Evolutionary conservation across 2,888 invertebrate genomes (phyloP).

Genomic region (Heliconius aoede): DNA sequence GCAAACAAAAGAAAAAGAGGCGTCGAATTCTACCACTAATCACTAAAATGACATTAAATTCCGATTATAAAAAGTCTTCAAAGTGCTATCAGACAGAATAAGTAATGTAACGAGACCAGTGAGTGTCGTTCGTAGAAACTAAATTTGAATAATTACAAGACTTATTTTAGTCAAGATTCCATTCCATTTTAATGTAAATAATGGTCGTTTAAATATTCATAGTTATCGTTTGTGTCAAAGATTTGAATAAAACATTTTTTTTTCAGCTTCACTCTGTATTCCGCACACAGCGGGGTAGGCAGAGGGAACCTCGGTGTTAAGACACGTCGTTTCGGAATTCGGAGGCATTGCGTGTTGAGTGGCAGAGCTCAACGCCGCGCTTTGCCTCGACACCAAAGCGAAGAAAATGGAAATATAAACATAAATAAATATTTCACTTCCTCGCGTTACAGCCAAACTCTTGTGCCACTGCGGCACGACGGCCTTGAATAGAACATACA

Average conservation of each 20-base stretch:
- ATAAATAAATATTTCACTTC: too few species aligned
- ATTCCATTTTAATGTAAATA: slow-evolving; percentile 40
- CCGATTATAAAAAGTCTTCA: neutral
- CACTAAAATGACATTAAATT: neutral
- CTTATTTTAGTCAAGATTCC: slow-evolving; percentile 36
- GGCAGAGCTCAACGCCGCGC: too few species aligned
- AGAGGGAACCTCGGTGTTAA: too few species aligned
- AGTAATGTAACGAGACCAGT: slow-evolving; percentile 11
- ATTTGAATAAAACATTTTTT: slow-evolving; percentile 45
- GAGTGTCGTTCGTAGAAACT: slow-evolving; percentile 24
- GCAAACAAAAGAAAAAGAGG: neutral
- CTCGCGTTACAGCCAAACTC: too few species aligned
- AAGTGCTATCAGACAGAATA: neutral
- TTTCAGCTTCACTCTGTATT: too few species aligned
- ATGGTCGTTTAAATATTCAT: slow-evolving; percentile 38
- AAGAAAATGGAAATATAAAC: too few species aligned
- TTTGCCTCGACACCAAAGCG: too few species aligned
- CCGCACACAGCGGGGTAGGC: too few species aligned
- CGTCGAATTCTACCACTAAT: neutral
- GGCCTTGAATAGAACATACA: too few species aligned
- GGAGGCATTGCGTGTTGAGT: too few species aligned
- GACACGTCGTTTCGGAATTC: too few species aligned
- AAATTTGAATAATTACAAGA: slow-evolving; percentile 39
- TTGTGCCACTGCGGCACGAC: too few species aligned
- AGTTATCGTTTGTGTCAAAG: slow-evolving; percentile 26